Base-by-base conservation (phyloP, 2,797 vertebrate genomes). In the Psittacula derbiana region DNA sequence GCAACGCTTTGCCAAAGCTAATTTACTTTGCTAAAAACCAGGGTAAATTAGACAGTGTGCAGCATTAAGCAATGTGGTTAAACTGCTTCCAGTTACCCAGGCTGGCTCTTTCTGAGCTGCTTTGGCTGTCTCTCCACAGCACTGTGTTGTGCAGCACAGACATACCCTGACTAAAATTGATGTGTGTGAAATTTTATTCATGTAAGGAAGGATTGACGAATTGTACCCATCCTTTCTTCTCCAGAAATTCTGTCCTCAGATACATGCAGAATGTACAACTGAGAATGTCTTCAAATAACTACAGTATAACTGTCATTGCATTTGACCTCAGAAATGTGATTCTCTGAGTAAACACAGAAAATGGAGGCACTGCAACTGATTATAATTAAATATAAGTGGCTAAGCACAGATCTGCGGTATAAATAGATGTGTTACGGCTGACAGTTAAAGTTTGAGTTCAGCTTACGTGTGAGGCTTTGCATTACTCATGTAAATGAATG, bases 251-350 rank as follows among this genome's bases (percentile, higher is more conserved):
- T 76, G 80, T 50, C 80, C 71, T 82, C 44, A 28, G 81, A 74
- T 49, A 69, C 62, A 88, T 23, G 38, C 82, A 95, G 78, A 94
- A 85, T 25, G 74, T 93, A 71, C 74, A 92, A 52, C 71, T 90
- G 86, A 90, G 94, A 78, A 72, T 89, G 83, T 88, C 93, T 95
- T 94, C 78, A 71, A 89, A 41, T 91, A 92, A 82, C 83, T 93
- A 11, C 78, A 53, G 86, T 81, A 6, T 57, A 90, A 92, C 70
- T 86, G 43, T 84, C 92, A 57, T 94, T 96, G 87, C 83, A 82
- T 92, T 86, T 95, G 92, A 93, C 95, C 92, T 96, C 93, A 95
- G 96, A 95, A 97, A 97, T 94, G 90, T 86, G 90, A 95, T 94
- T 92, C 92, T 92, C 74, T 75, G 79, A 80, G 84, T 88, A 96